A percentile compares a stretch with the other conserved stretches of the same genome.
Evolutionary conservation across 2,797 vertebrate genomes (phyloP).

Genomic region (Sebastes aleutianus): DNA sequence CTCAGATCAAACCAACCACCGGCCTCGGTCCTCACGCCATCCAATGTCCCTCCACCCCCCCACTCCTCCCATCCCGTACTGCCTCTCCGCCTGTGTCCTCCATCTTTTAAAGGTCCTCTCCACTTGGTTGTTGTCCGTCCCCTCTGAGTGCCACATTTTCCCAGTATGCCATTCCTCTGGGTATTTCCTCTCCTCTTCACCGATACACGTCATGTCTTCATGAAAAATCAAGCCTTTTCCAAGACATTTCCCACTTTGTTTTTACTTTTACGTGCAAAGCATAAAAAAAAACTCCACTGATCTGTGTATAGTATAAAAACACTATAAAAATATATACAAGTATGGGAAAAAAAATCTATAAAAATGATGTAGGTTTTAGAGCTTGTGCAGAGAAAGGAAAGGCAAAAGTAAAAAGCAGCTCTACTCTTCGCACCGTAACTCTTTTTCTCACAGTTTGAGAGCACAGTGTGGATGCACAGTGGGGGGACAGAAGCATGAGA

Average conservation of each 20-base stretch:
- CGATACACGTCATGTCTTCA: constrained; percentile 23
- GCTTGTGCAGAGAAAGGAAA: constrained; percentile 33
- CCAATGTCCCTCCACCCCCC: constrained; percentile 64
- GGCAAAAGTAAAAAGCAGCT: constrained; percentile 37
- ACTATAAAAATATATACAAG: not conserved
- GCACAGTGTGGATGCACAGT: constrained; percentile 61
- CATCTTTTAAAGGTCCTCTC: constrained; percentile 71
- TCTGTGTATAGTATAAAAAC: constrained; percentile 5
- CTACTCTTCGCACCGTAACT: constrained; percentile 56
- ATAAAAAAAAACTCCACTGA: constrained; percentile 20
- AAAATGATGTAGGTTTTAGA: constrained; percentile 14
- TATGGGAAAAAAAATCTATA: constrained; percentile 6
- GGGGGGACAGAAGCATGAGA: constrained; percentile 69
- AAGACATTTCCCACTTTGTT: constrained; percentile 21
- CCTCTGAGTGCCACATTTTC: constrained; percentile 56
- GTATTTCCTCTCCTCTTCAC: constrained; percentile 46
- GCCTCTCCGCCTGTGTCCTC: constrained; percentile 58
- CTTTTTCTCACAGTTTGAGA: constrained; percentile 75
- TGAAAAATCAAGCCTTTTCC: constrained; percentile 40
- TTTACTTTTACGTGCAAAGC: constrained; percentile 28
- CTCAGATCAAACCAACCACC: constrained; percentile 80
- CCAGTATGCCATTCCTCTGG: constrained; percentile 56
- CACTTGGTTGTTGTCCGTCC: constrained; percentile 55
- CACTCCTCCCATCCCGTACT: constrained; percentile 62
- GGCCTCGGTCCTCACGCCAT: constrained; percentile 80